Evolutionary conservation across 2,113 vertebrate species (phyloP), one percentile per base, ranked within the genome.

Genomic region (Lichenostomus cassidix): DNA sequence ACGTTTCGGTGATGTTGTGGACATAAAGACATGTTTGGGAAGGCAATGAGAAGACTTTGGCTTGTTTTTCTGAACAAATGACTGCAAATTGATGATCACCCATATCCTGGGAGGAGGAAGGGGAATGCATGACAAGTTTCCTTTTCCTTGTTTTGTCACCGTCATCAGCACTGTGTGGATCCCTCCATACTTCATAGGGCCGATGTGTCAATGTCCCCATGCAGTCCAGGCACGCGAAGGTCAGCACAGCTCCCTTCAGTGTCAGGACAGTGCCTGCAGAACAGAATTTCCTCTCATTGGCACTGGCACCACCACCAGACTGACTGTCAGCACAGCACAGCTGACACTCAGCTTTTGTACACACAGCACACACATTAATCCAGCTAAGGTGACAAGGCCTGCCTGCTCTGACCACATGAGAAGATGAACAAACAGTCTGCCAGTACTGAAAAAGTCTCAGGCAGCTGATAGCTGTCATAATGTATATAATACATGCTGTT

Each of bases 1-100:
- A 99, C 4, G 99, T 99, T 97, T 99, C 99, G 4, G 99, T 99
- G 98, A 99, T 99, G 98, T 99, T 99, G 98, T 99, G 99, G 82
- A 99, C 98, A 59, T 99, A 99, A 89, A 99, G 98, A 98, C 99
- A 99, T 44, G 98, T 98, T 98, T 99, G 99, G n/a, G 99, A 99
- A 87, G 99, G 99, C 98, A 99, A 99, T 95, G 99, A 96, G 97
- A 99, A 99, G 59, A 99, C 99, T 98, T 99, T 99, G 98, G 99
- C 99, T 98, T 99, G 99, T 96, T 98, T 99, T 97, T 99, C 99
- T 28, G 99, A 99, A 97, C 99, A 99, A 95, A 99, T 98, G 93
- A 99, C 98, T 47, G 98, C 98, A 97, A 99, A 98, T 89, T 99
- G 99, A 95, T 99, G 98, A 41, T 99, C 99, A 88, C 98, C 98